Evolutionary conservation across 2,113 vertebrate species (phyloP).

Genomic region (Azemiops feae): DNA sequence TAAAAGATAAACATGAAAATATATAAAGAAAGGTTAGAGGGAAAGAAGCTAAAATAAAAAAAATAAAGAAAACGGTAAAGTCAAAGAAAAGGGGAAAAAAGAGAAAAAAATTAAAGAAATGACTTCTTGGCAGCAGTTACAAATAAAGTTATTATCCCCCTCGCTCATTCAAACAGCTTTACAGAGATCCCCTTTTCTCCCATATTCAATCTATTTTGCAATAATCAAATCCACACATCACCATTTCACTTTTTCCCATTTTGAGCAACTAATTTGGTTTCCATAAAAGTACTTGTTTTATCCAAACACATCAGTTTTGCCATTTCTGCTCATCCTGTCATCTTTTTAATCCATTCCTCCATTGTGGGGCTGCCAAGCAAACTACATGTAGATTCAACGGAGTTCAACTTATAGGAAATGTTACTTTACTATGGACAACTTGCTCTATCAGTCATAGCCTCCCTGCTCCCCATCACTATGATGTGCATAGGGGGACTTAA

Average conservation of each 20-base stretch:
- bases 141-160: background rate
- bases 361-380: background rate
- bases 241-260: background rate
- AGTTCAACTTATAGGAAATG: background rate
- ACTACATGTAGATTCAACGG: background rate
- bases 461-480: background rate
- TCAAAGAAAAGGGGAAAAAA: background rate
- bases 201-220: background rate
- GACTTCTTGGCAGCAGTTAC: background rate
- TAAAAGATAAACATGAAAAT: background rate
- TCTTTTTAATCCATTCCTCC: background rate
- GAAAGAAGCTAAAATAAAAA: background rate
- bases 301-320: background rate
- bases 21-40: background rate
- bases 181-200: background rate
- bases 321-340: background rate
- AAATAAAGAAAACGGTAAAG: background rate
- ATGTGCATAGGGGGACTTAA: background rate
- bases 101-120: background rate
- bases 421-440: background rate
- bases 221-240: background rate
- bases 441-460: too few relatives aligned
- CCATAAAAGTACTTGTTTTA: background rate
- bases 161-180: background rate
- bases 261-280: background rate